These are phyloP conservation scores for Catostylus mosaicus DNA, from an alignment of 30 jellyfish, hydroid and myxozoan genomes.

Conservation along the genomic window DNA sequence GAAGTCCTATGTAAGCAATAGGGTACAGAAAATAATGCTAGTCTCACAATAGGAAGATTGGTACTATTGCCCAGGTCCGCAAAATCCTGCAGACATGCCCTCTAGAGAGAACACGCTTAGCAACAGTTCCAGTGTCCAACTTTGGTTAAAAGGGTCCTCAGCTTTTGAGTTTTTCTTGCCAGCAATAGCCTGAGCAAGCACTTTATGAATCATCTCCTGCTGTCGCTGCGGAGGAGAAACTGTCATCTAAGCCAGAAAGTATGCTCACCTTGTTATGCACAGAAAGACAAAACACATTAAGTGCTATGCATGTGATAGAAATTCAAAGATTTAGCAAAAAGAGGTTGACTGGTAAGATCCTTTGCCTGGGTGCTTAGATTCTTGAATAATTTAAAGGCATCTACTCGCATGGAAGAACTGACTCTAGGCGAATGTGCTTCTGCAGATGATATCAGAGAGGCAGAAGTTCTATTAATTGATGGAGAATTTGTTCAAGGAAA, in stretches of 20 bases:
- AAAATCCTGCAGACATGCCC: conserved; percentile 20
- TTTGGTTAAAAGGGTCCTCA: conserved; percentile 49
- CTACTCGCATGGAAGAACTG: neutral
- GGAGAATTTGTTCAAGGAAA: conserved; percentile 6
- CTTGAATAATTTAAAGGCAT: conserved; percentile 1
- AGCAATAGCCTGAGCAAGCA: conserved; percentile 21
- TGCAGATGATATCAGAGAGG: conserved; percentile 21
- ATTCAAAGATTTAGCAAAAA: no score
- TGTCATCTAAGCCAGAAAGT: no score
- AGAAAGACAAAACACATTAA: no score
- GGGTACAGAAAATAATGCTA: no score
- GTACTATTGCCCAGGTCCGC: conserved; percentile 41
- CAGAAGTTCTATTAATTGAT: conserved; percentile 19
- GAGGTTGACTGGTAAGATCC: conserved; percentile 10
- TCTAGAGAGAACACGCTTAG: conserved; percentile 30
- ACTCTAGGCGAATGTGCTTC: neutral
- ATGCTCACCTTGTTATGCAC: no score
- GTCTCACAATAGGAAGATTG: conserved; percentile 14
- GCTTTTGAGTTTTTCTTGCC: neutral
- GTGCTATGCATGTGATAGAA: no score
- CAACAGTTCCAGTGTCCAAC: neutral
- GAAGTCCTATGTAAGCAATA: no score
- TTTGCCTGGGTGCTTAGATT: conserved; percentile 36
- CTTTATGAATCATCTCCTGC: no score
- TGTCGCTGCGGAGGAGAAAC: no score